Conservation (phyloP, 2,113 vertebrate species). For the Barnardius zonarius region DNA sequence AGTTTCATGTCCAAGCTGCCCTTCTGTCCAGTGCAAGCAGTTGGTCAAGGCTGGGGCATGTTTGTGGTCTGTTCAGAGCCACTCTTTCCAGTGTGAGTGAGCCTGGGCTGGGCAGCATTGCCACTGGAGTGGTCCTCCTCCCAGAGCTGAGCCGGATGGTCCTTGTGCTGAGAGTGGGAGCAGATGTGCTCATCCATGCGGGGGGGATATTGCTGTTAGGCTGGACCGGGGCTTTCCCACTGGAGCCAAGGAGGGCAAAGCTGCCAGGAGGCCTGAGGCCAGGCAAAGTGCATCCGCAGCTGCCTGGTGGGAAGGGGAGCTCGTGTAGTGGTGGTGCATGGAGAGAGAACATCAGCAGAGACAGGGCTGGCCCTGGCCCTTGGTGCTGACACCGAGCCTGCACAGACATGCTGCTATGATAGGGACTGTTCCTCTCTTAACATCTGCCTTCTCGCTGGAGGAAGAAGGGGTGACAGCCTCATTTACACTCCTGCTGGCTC, state of each 20-base stretch:
- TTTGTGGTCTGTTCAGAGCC: fast-evolving
- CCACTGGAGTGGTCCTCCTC: fast-evolving
- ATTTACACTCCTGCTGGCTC: neutral
- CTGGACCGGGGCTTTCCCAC: neutral
- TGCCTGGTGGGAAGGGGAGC: neutral
- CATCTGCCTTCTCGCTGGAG: neutral
- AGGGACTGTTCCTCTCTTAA: neutral
- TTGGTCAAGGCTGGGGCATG: fast-evolving
- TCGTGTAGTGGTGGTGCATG: neutral
- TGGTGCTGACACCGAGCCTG: neutral
- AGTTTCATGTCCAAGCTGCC: neutral
- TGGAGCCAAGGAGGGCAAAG: neutral
- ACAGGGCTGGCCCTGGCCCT: neutral
- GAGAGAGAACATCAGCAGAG: neutral
- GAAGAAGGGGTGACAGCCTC: neutral
- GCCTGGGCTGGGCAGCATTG: neutral
- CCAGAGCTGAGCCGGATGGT: fast-evolving
- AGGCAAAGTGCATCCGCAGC: fast-evolving
- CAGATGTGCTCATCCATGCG: fast-evolving
- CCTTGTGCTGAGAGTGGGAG: neutral
- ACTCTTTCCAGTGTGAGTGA: neutral
- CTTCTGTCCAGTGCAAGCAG: fast-evolving
- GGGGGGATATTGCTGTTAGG: fast-evolving
- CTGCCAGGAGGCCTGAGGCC: neutral
- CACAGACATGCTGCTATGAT: neutral